Conservation (phyloP, 2,888 invertebrate genomes). For the Panopea generosa region DNA sequence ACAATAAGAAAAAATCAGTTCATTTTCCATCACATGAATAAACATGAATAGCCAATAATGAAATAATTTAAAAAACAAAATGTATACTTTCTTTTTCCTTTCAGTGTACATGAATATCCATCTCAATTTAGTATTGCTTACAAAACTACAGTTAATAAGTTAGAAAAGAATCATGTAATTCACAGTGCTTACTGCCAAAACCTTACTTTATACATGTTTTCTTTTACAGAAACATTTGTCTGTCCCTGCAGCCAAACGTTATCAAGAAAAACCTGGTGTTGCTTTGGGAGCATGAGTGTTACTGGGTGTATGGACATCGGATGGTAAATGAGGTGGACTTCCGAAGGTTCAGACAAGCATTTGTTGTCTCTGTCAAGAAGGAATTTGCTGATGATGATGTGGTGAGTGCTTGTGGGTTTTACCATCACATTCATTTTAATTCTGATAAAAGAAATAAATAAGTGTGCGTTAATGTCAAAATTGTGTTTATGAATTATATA, state of each 20-base stretch:
- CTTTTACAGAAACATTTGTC: conserved; percentile 81
- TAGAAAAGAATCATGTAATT: too few species aligned
- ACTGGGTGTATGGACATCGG: conserved; percentile 83
- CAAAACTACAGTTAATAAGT: too few species aligned
- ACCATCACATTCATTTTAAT: too few species aligned
- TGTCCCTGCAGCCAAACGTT: conserved; percentile 81
- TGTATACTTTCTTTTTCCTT: too few species aligned
- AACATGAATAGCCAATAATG: too few species aligned
- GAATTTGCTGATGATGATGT: conserved; percentile 83
- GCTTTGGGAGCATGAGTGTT: conserved; percentile 85
- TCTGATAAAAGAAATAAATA: background rate
- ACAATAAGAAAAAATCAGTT: too few species aligned
- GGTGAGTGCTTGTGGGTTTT: conserved; percentile 70
- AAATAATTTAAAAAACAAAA: too few species aligned
- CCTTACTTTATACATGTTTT: too few species aligned
- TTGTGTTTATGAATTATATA: background rate
- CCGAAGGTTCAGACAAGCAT: conserved; percentile 82
- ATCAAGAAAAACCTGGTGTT: conserved; percentile 78
- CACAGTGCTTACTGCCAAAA: too few species aligned
- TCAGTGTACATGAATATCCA: too few species aligned
- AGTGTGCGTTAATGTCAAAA: background rate
- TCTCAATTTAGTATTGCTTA: too few species aligned
- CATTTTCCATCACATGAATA: too few species aligned
- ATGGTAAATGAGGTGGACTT: conserved; percentile 84
- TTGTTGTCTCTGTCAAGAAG: conserved; percentile 82